Evolutionary conservation across 2,888 invertebrate genomes (phyloP).

Genomic region (Tryphoninae sp.): DNA sequence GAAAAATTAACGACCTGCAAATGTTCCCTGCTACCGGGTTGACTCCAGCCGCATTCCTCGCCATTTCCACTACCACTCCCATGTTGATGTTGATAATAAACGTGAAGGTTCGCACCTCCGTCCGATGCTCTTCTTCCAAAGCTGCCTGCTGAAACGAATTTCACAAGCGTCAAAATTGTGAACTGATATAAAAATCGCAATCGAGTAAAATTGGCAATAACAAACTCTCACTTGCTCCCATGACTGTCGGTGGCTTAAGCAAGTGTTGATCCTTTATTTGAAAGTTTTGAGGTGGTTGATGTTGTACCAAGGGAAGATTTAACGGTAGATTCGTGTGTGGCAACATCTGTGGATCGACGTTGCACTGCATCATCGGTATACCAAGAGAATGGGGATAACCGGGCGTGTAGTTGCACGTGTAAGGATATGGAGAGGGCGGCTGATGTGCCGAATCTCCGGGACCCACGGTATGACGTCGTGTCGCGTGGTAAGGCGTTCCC

Average conservation of each 20-base stretch:
- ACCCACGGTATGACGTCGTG: slow-evolving; percentile 95
- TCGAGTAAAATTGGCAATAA: not conserved
- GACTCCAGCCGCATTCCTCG: slow-evolving; percentile 83
- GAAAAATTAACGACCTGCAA: slow-evolving; percentile 81
- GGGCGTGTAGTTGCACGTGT: slow-evolving; percentile 75
- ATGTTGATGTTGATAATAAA: slow-evolving; percentile 83
- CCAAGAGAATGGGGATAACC: slow-evolving; percentile 75
- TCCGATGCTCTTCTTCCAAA: slow-evolving; percentile 97
- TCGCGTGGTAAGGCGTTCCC: slow-evolving; percentile 83
- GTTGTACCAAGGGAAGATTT: slow-evolving; percentile 91
- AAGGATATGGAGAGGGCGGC: slow-evolving; percentile 80
- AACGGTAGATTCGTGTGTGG: slow-evolving; percentile 93
- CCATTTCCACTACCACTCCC: slow-evolving; percentile 75
- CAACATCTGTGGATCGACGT: slow-evolving; percentile 83
- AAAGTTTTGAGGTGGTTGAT: slow-evolving; percentile 92
- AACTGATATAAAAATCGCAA: not conserved
- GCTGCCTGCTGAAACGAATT: slow-evolving; percentile 84
- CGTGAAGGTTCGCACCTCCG: slow-evolving; percentile 96
- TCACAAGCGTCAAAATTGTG: not conserved
- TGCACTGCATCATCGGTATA: slow-evolving; percentile 76
- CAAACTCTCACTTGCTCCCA: slow-evolving; percentile 88
- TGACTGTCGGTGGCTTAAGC: slow-evolving; percentile 94
- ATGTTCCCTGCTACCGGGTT: slow-evolving; percentile 83
- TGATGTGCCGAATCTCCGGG: slow-evolving; percentile 94
- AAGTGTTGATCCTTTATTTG: slow-evolving; percentile 96